Conservation (phyloP, 2,113 vertebrate species). For the Xyrauchen texanus region DNA sequence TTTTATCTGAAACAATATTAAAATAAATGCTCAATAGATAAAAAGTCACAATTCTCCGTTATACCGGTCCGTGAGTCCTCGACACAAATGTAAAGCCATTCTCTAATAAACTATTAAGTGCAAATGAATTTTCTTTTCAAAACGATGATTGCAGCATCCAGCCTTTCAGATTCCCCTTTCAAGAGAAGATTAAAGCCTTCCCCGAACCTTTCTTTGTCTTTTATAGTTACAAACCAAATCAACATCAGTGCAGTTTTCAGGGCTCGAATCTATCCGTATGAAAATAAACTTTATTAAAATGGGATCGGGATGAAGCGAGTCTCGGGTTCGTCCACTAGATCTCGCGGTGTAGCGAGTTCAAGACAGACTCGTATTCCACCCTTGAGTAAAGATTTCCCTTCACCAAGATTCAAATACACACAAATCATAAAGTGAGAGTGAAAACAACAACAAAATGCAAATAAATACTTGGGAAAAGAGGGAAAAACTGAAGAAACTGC, state of each 20-base stretch:
- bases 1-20: slow-evolving; percentile 87
- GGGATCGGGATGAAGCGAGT: slow-evolving; percentile 65
- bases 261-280: slow-evolving; percentile 71
- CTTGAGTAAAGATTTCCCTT: not conserved
- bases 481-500: slow-evolving; percentile 56
- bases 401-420: slow-evolving; percentile 11
- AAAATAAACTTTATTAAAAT: slow-evolving; percentile 44
- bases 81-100: slow-evolving; percentile 81
- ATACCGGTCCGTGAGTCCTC: slow-evolving; percentile 76
- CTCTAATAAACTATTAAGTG: slow-evolving; percentile 89
- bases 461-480: slow-evolving; percentile 36
- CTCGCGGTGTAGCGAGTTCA: not conserved
- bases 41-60: slow-evolving; percentile 80
- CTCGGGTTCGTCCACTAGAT: slow-evolving; percentile 59
- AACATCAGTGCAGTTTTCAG: slow-evolving; percentile 87
- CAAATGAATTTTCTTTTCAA: slow-evolving; percentile 82
- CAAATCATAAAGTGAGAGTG: slow-evolving; percentile 8
- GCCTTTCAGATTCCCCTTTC: slow-evolving; percentile 83
- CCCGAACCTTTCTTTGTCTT: slow-evolving; percentile 62
- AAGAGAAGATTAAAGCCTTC: slow-evolving; percentile 78
- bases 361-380: not conserved
- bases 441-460: not conserved
- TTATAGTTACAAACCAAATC: slow-evolving; percentile 69
- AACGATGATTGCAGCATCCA: slow-evolving; percentile 86
- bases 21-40: slow-evolving; percentile 93